phyloP scores from a whole-genome alignment of 2,797 vertebrate species.

The Lepilemur ruficaudatus region DNA sequence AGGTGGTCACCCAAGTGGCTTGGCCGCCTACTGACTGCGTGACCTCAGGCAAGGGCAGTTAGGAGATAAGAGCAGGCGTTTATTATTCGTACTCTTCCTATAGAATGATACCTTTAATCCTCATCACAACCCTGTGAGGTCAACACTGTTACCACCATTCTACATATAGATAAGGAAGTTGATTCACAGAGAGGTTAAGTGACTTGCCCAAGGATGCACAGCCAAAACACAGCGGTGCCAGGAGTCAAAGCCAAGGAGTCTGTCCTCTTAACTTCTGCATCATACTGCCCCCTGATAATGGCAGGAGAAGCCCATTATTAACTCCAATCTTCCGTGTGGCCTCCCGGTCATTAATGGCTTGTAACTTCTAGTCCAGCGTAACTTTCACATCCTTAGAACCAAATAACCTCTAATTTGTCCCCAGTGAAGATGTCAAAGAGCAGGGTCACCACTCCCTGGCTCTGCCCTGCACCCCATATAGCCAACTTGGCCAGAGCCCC shows the following conservation, averaged over 20 bases:
- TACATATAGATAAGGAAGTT: not conserved
- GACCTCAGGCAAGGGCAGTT: not conserved
- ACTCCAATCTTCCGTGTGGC: not conserved
- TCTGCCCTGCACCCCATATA: not conserved
- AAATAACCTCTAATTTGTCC: not conserved
- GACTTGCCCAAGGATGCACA: not conserved
- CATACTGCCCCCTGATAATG: fast-evolving
- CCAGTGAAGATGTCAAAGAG: not conserved
- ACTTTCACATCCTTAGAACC: not conserved
- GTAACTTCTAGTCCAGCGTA: not conserved
- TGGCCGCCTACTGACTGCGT: not conserved
- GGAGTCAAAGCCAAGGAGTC: not conserved
- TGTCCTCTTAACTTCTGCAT: not conserved
- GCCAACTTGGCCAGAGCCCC: not conserved
- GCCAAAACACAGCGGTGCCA: not conserved
- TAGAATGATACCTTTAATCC: not conserved
- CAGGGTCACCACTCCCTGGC: not conserved
- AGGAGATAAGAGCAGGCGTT: not conserved
- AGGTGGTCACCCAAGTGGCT: not conserved
- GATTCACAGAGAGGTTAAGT: not conserved
- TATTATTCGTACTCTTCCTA: not conserved
- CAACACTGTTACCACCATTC: not conserved
- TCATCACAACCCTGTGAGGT: not conserved
- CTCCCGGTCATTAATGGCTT: not conserved
- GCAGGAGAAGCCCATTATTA: not conserved